Evolutionary conservation across 2,113 vertebrate species (phyloP).

Genomic region (Engraulis encrasicolus): DNA sequence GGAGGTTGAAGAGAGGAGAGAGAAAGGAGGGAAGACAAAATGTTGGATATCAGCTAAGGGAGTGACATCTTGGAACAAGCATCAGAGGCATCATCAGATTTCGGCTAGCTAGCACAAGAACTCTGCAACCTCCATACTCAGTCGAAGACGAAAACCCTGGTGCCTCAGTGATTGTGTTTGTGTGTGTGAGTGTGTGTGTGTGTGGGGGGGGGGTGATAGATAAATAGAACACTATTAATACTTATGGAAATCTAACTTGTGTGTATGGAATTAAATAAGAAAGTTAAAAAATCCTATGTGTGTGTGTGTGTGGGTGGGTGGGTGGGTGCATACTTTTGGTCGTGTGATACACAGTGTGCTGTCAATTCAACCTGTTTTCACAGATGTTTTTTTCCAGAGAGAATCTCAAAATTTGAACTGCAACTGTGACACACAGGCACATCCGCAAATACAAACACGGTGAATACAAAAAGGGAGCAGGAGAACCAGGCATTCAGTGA

Average conservation of each 20-base stretch:
- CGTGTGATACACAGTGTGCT: too few relatives aligned
- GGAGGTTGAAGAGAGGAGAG: constrained; percentile 39
- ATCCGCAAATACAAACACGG: not conserved
- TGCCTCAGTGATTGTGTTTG: not conserved
- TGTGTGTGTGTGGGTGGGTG: too few relatives aligned
- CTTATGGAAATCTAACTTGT: too few relatives aligned
- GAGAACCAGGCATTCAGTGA: too few relatives aligned
- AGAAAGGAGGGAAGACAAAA: constrained; percentile 26
- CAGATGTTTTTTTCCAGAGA: not conserved
- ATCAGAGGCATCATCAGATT: constrained; percentile 24
- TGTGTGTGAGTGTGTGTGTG: constrained; percentile 22
- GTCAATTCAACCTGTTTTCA: not conserved
- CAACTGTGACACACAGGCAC: not conserved
- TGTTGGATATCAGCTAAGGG: constrained; percentile 21
- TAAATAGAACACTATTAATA: too few relatives aligned
- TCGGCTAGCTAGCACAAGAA: constrained; percentile 18
- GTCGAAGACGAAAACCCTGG: constrained; percentile 27
- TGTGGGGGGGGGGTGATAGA: not conserved
- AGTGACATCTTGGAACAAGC: constrained; percentile 24
- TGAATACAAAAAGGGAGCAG: not conserved
- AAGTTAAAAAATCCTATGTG: too few relatives aligned
- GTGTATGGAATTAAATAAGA: too few relatives aligned
- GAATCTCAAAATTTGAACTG: not conserved
- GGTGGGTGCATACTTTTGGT: too few relatives aligned
- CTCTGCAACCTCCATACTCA: constrained; percentile 15